Percentiles rank a stretch among this genome's conserved stretches.
Conservation (phyloP, 2,888 invertebrate genomes). For the Slavum lentiscoides region DNA sequence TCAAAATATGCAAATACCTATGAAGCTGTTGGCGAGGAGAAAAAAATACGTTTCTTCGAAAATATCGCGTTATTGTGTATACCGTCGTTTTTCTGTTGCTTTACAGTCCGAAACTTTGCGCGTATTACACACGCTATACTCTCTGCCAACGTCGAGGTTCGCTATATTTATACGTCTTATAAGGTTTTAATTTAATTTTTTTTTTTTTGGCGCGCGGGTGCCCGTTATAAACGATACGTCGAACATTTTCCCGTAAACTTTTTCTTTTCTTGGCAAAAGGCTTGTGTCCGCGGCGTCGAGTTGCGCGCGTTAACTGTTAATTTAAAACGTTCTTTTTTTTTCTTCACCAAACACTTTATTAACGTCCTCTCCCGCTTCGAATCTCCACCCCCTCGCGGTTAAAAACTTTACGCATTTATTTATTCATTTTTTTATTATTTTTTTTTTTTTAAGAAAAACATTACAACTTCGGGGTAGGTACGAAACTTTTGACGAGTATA, state of each 20-base stretch:
- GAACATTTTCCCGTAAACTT: conserved; percentile 10
- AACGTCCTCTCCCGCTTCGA: conserved; percentile 7
- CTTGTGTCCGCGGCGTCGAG: not conserved
- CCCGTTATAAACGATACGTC: not conserved
- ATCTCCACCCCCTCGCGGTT: not conserved
- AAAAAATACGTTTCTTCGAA: conserved; percentile 6
- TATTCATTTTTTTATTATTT: not conserved
- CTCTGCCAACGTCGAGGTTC: no score
- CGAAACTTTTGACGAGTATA: conserved; percentile 45
- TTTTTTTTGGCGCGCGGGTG: not conserved
- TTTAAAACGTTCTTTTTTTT: conserved; percentile 5
- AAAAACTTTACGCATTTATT: conserved; percentile 11
- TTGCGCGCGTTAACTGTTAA: not conserved
- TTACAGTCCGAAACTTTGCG: conserved; percentile 10
- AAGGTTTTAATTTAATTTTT: conserved; percentile 23
- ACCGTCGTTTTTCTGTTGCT: not conserved
- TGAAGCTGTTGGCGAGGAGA: not conserved
- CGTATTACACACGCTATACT: no score
- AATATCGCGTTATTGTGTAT: not conserved
- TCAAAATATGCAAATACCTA: conserved; percentile 16
- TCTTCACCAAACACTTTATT: conserved; percentile 21
- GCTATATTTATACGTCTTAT: no score
- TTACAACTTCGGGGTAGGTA: not conserved
- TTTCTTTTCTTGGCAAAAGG: conserved; percentile 2
- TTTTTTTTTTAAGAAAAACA: conserved; percentile 10